A percentile compares a stretch with the other conserved stretches of the same genome.
phyloP scores from a whole-genome alignment of 2,888 invertebrate species.

The Pandemis corylana region DNA sequence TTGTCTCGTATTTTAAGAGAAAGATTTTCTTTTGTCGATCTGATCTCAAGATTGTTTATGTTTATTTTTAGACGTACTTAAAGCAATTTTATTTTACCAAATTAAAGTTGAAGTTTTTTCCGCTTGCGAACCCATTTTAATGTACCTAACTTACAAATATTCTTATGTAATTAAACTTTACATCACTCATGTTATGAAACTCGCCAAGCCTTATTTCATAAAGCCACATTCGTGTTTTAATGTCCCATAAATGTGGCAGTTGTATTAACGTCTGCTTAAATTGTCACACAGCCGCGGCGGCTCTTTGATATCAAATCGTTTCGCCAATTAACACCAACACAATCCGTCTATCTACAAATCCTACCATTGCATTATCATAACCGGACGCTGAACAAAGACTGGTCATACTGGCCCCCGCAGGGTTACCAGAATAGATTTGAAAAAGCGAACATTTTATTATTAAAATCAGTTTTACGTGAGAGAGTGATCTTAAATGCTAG shows the following conservation, averaged over 20 bases:
- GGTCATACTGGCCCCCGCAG: not conserved
- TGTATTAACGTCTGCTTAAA: not conserved
- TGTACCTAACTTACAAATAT: too few relatives aligned
- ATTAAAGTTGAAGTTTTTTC: too few relatives aligned
- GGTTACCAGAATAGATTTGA: not conserved
- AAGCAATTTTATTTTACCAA: too few relatives aligned
- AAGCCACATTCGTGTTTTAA: too few relatives aligned
- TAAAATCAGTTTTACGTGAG: too few relatives aligned
- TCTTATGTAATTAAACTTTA: too few relatives aligned
- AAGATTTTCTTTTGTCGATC: not conserved
- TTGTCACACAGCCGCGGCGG: not conserved
- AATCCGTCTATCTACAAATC: constrained; percentile 16
- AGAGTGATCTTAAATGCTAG: too few relatives aligned
- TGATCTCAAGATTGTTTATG: not conserved
- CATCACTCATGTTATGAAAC: too few relatives aligned
- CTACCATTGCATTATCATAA: constrained; percentile 33
- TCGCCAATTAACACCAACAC: constrained; percentile 23
- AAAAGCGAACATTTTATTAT: not conserved
- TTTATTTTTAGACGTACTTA: too few relatives aligned
- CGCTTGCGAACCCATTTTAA: too few relatives aligned
- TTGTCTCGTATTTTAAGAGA: not conserved
- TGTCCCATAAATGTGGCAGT: too few relatives aligned
- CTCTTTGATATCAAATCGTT: constrained; percentile 1
- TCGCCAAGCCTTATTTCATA: too few relatives aligned
- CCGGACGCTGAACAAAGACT: constrained; percentile 34